These are phyloP conservation scores for Sapajus apella DNA, from an alignment of 2,113 vertebrate genomes.

Conservation along the genomic window DNA sequence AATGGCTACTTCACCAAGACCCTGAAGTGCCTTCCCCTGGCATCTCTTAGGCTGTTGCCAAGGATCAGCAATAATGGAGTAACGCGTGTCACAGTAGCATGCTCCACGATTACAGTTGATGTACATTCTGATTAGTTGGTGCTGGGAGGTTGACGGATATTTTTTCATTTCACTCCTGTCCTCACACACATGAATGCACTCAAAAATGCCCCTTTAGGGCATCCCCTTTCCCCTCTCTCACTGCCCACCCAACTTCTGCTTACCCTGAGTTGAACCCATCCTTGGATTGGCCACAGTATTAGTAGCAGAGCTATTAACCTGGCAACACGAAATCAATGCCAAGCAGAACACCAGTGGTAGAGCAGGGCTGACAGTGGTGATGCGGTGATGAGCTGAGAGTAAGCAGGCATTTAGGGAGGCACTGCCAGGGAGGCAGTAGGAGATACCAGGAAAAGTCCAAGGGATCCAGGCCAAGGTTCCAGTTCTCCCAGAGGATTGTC, in stretches of 20 bases:
- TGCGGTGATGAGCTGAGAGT: background rate
- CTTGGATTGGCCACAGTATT: background rate
- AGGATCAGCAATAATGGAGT: background rate
- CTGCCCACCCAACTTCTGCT: background rate
- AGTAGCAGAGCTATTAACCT: background rate
- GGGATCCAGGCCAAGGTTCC: background rate
- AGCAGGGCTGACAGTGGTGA: rapidly evolving
- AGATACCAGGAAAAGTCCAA: background rate
- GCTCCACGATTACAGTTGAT: background rate
- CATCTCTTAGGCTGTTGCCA: background rate
- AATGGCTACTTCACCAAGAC: background rate
- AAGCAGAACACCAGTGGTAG: background rate
- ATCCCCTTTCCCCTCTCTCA: background rate
- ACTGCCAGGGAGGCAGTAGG: background rate
- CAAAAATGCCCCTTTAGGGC: background rate
- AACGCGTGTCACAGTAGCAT: background rate
- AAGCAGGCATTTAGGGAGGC: background rate
- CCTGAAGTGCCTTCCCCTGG: background rate
- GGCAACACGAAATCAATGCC: background rate
- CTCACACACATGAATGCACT: background rate
- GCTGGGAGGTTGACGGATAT: background rate
- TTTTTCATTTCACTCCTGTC: background rate
- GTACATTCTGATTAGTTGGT: background rate
- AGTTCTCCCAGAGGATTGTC: background rate
- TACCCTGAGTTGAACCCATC: background rate